Evolutionary conservation across 2,888 invertebrate species (phyloP).

Genomic region (Miltochrista miniata): DNA sequence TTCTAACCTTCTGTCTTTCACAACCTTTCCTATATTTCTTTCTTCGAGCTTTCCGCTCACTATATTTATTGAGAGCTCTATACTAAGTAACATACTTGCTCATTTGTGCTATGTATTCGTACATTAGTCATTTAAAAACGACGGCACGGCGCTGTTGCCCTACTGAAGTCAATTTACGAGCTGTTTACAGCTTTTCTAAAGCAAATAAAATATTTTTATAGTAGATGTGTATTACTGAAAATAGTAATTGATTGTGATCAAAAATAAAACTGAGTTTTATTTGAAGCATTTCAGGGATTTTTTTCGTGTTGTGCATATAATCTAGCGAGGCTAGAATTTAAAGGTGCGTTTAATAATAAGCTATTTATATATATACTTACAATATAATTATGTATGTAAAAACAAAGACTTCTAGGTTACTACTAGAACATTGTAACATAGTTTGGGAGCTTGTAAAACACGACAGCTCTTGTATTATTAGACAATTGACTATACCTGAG

Average conservation of each 20-base stretch:
- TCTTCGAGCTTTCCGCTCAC: slow-evolving; percentile 35
- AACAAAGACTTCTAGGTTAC: too few species aligned
- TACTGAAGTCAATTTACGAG: slow-evolving; percentile 74
- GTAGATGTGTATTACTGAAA: slow-evolving; percentile 70
- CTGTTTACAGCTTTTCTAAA: slow-evolving; percentile 63
- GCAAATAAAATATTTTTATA: slow-evolving; percentile 69
- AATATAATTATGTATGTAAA: too few species aligned
- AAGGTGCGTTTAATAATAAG: slow-evolving; percentile 63
- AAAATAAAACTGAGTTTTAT: slow-evolving; percentile 83
- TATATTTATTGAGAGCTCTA: slow-evolving; percentile 60
- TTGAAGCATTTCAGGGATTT: slow-evolving; percentile 78
- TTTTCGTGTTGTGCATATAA: slow-evolving; percentile 70
- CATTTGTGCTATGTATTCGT: slow-evolving; percentile 76
- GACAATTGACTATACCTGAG: too few species aligned
- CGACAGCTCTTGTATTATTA: too few species aligned
- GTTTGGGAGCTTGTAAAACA: too few species aligned
- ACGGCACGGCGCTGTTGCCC: slow-evolving; percentile 53
- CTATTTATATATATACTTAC: slow-evolving; percentile 28
- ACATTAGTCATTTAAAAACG: slow-evolving; percentile 51
- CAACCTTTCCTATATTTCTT: slow-evolving; percentile 16
- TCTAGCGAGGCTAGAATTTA: slow-evolving; percentile 76
- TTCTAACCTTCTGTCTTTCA: slow-evolving; percentile 13
- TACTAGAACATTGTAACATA: too few species aligned
- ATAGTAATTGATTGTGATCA: slow-evolving; percentile 75
- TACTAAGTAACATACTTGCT: slow-evolving; percentile 67